A percentile compares a stretch with the other conserved stretches of the same genome.
Evolutionary conservation across 2,113 vertebrate genomes (phyloP).

Genomic region (Lepidothrix coronata): DNA sequence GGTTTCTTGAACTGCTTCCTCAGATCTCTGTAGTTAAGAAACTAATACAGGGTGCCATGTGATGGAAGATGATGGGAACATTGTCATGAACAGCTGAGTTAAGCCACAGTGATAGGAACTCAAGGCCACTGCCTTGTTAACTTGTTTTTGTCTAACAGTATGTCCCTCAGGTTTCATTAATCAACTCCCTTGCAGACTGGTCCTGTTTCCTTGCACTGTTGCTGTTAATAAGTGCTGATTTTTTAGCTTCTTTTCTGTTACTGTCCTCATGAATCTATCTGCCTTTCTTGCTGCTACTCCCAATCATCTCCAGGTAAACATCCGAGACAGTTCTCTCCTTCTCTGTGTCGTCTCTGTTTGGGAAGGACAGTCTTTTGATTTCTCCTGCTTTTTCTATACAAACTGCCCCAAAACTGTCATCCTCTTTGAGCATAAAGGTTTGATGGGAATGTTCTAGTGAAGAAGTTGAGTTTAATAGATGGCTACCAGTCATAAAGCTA

Average conservation of each 20-base stretch:
- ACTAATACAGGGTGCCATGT: background rate
- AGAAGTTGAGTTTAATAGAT: background rate
- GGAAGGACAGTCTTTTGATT: background rate
- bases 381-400: background rate
- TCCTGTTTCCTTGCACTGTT: background rate
- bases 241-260: background rate
- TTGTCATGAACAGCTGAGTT: background rate
- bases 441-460: background rate
- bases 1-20: background rate
- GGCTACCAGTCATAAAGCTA: background rate
- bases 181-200: background rate
- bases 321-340: background rate
- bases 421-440: background rate
- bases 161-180: conserved; percentile 30
- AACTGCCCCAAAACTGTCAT: background rate
- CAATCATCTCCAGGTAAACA: background rate
- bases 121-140: background rate
- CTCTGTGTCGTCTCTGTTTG: background rate
- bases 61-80: background rate
- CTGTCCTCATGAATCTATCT: background rate
- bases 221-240: background rate
- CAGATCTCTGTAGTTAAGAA: background rate
- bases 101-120: background rate
- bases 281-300: background rate
- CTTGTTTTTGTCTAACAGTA: conserved; percentile 1